phyloP scores from a whole-genome alignment of 2,888 invertebrate genomes.

The Rotaria socialis region DNA sequence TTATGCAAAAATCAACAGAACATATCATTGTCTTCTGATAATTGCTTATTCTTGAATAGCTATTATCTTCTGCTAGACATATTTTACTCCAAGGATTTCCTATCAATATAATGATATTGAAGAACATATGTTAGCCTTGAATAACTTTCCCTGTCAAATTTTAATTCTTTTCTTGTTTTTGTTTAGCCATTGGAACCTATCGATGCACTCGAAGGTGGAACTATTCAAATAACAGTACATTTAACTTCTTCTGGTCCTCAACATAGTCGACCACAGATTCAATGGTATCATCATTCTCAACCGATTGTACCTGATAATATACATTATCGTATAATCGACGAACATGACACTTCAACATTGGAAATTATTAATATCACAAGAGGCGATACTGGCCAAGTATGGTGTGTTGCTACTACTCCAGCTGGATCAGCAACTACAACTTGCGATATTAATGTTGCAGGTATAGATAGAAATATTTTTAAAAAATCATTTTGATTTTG shows the following conservation, averaged over 20 bases:
- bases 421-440: slow-evolving; percentile 30
- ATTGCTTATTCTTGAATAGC: too few species aligned
- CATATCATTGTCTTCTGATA: too few species aligned
- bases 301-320: not conserved
- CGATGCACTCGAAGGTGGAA: slow-evolving; percentile 7
- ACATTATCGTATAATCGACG: slow-evolving; percentile 28
- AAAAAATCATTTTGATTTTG: too few species aligned
- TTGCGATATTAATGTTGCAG: not conserved
- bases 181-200: slow-evolving; percentile 18
- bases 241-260: not conserved
- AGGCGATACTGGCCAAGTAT: not conserved
- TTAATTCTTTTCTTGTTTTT: not conserved
- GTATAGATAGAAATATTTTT: not conserved
- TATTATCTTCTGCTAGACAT: not conserved
- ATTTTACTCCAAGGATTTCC: not conserved
- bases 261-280: not conserved
- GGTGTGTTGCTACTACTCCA: slow-evolving; percentile 17
- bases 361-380: slow-evolving; percentile 22
- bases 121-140: too few species aligned
- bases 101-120: too few species aligned
- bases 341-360: not conserved
- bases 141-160: too few species aligned
- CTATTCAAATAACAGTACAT: not conserved
- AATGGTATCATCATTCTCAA: slow-evolving; percentile 25
- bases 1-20: too few species aligned